Percentiles rank a stretch among this genome's conserved stretches.
Conservation (phyloP, 2,113 vertebrate genomes). For the Sinocyclocheilus anshuiensis region DNA sequence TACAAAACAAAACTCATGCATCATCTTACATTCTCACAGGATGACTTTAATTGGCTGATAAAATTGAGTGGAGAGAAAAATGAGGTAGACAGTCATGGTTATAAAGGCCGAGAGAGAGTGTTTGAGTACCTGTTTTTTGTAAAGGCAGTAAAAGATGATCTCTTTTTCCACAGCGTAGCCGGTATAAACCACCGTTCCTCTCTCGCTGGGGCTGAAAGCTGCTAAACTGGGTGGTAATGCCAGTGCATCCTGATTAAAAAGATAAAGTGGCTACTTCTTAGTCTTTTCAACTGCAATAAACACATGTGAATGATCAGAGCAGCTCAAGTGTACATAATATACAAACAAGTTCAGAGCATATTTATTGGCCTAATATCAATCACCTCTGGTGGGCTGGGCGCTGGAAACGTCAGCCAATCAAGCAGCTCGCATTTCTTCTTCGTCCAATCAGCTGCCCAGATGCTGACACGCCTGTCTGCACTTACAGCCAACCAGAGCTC, state of each 20-base stretch:
- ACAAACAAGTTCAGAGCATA: not conserved
- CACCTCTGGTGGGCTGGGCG: constrained; percentile 77
- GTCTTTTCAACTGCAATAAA: not conserved
- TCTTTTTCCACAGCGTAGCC: constrained; percentile 84
- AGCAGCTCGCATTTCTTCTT: constrained; percentile 86
- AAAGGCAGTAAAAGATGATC: constrained; percentile 82
- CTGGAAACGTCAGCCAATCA: constrained; percentile 93
- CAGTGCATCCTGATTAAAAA: constrained; percentile 57
- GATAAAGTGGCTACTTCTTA: not conserved
- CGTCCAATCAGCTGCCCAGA: constrained; percentile 89
- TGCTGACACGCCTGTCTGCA: constrained; percentile 85
- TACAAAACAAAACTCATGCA: not conserved
- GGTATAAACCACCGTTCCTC: constrained; percentile 76
- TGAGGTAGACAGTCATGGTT: not conserved
- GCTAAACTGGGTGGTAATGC: constrained; percentile 80
- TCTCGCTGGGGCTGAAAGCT: constrained; percentile 83
- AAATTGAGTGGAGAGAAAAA: not conserved
- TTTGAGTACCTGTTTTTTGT: constrained; percentile 81
- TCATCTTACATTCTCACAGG: not conserved
- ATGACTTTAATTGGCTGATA: not conserved
- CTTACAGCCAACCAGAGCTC: constrained; percentile 92
- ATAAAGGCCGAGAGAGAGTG: not conserved
- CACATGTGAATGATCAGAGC: not conserved
- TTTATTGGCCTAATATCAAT: constrained; percentile 24
- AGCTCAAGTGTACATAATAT: not conserved